These are phyloP conservation scores for Caenorhabditis sp. DNA, from an alignment of 2,888 invertebrate species.

Conservation along the genomic window DNA sequence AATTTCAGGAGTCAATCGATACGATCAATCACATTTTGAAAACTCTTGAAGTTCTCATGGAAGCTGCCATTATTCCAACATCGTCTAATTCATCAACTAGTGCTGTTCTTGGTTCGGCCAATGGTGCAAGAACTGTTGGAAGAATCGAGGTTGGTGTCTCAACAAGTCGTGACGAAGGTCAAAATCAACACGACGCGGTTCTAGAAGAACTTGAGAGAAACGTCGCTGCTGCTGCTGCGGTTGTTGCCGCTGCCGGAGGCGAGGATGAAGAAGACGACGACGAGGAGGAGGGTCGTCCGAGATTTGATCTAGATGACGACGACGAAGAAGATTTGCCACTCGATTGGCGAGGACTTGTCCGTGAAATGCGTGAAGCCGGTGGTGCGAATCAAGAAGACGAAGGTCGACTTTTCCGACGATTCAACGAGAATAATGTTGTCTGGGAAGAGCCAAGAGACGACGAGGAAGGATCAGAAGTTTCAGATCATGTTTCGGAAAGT, in stretches of 20 bases:
- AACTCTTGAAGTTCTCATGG: conserved; percentile 57
- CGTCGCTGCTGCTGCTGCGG: conserved; percentile 41
- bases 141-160: conserved; percentile 4
- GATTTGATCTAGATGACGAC: conserved; percentile 69
- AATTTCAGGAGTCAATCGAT: conserved; percentile 40
- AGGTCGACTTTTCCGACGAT: not conserved
- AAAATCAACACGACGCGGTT: not conserved
- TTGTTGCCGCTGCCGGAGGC: conserved; percentile 67
- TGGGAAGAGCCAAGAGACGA: conserved; percentile 16
- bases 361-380: not conserved
- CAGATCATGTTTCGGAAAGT: conserved; percentile 26
- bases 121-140: conserved; percentile 3
- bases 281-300: conserved; percentile 42
- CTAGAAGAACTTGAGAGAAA: not conserved
- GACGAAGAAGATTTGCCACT: not conserved
- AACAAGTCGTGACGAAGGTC: conserved; percentile 18
- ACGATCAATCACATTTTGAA: conserved; percentile 55
- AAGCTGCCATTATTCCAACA: conserved; percentile 9
- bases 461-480: conserved; percentile 26
- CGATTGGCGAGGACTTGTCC: not conserved
- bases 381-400: not conserved
- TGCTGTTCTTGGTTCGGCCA: conserved; percentile 9
- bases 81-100: not conserved
- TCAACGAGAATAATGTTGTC: not conserved
- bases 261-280: conserved; percentile 45